phyloP scores from a whole-genome alignment of 2,888 invertebrate species.

The Zele albiditarsus region DNA sequence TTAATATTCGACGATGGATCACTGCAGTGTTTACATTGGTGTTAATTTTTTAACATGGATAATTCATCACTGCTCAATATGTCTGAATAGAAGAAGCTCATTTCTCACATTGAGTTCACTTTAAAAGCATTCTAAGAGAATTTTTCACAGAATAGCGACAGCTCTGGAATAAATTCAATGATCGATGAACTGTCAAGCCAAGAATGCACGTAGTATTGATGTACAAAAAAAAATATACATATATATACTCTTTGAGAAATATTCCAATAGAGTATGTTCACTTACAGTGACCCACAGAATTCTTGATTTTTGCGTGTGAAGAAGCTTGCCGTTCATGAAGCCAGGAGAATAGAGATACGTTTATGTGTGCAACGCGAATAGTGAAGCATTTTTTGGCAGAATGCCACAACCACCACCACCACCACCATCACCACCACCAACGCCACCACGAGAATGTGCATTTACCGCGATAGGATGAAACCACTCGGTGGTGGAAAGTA shows the following conservation, averaged over 20 bases:
- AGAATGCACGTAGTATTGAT: not conserved
- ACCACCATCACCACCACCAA: not conserved
- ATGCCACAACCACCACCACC: slow-evolving; percentile 1
- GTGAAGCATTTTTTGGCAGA: slow-evolving; percentile 17
- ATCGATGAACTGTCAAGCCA: not conserved
- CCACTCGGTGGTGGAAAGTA: slow-evolving; percentile 11
- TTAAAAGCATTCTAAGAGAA: not conserved
- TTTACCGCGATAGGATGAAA: slow-evolving; percentile 18
- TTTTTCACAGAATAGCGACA: not conserved
- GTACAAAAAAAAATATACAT: not conserved
- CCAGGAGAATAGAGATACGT: slow-evolving; percentile 11
- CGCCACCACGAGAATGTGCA: not conserved
- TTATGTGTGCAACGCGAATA: not conserved
- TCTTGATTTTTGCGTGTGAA: slow-evolving; percentile 13
- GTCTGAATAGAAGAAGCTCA: too few relatives aligned
- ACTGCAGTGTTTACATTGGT: too few relatives aligned
- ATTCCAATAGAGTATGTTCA: not conserved
- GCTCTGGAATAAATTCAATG: not conserved
- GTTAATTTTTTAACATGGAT: too few relatives aligned
- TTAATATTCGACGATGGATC: too few relatives aligned
- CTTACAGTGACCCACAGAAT: not conserved
- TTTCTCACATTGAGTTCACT: too few relatives aligned
- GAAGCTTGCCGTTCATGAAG: not conserved
- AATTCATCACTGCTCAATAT: too few relatives aligned
- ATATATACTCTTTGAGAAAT: not conserved